phyloP scores from a whole-genome alignment of 2,797 vertebrate species.

The Sebastes minor region DNA sequence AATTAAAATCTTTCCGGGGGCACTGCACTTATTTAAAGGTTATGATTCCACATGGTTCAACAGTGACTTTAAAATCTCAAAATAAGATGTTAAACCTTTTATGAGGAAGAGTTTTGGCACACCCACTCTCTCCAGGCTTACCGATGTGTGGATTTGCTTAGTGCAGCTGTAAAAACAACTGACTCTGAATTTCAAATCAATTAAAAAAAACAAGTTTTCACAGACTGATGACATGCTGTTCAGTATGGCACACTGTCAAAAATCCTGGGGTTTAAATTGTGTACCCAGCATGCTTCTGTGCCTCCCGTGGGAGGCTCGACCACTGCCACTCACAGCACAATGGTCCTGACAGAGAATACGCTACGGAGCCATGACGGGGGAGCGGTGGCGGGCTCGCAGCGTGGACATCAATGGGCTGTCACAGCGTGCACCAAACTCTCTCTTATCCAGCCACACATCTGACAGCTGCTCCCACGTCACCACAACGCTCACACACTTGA shows the following conservation, averaged over 20 bases:
- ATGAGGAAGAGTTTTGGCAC: background rate
- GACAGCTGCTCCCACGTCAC: slow-evolving; percentile 53
- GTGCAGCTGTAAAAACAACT: background rate
- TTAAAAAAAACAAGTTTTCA: background rate
- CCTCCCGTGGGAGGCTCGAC: slow-evolving; percentile 76
- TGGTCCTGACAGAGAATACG: slow-evolving; percentile 23
- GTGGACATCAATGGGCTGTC: slow-evolving; percentile 48
- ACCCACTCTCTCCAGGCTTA: background rate
- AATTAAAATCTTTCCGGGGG: background rate
- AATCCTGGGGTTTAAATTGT: slow-evolving; percentile 25
- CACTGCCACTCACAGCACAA: slow-evolving; percentile 49
- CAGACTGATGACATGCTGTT: background rate
- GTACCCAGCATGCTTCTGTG: slow-evolving; percentile 17
- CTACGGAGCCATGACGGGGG: slow-evolving; percentile 5
- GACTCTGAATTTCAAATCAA: background rate
- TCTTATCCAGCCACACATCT: slow-evolving; percentile 56
- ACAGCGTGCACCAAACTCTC: background rate
- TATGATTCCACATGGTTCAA: background rate
- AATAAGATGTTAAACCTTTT: background rate
- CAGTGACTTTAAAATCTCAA: background rate
- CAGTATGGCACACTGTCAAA: background rate
- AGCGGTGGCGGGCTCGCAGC: slow-evolving; percentile 13
- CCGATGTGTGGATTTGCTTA: background rate
- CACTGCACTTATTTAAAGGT: background rate
- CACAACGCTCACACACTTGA: slow-evolving; percentile 30